These are phyloP conservation scores for Theretra japonica DNA, from an alignment of 2,888 invertebrate genomes.

Conservation along the genomic window DNA sequence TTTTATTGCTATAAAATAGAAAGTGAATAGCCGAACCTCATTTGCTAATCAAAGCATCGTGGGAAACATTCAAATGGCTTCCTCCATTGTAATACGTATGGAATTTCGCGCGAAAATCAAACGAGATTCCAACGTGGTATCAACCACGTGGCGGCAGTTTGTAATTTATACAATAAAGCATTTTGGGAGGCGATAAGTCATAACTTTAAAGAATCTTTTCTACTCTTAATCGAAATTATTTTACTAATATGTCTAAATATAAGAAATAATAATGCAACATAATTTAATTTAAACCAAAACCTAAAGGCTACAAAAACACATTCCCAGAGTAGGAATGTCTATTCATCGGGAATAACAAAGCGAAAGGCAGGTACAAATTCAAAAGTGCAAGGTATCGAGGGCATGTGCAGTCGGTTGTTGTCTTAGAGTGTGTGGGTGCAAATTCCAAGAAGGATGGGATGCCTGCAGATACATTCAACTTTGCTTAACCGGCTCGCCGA, in stretches of 20 bases:
- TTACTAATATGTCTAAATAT: background rate
- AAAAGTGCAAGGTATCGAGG: conserved; percentile 31
- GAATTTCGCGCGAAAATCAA: conserved; percentile 60
- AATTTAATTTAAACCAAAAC: too few relatives aligned
- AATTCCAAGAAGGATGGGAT: conserved; percentile 79
- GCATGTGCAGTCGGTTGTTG: conserved; percentile 51
- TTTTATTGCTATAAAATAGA: conserved; percentile 22
- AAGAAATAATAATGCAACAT: background rate
- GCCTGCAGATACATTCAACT: conserved; percentile 71
- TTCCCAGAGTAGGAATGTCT: background rate
- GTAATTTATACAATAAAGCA: background rate
- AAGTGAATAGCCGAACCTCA: conserved; percentile 7
- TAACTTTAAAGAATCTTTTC: background rate
- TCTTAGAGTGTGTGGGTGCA: conserved; percentile 71
- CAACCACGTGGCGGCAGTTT: conserved; percentile 61
- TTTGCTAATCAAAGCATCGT: conserved; percentile 20
- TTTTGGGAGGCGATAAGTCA: background rate
- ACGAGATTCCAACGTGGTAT: conserved; percentile 54
- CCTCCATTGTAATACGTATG: conserved; percentile 19
- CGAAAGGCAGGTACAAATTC: conserved; percentile 11
- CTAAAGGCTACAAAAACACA: background rate
- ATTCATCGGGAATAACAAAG: conserved; percentile 17
- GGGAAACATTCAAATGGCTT: conserved; percentile 30
- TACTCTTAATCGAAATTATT: too few relatives aligned
- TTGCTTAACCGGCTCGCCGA: conserved; percentile 56